These are phyloP conservation scores for Bhutanitis thaidina DNA, from an alignment of 2,888 invertebrate species.

Conservation along the genomic window DNA sequence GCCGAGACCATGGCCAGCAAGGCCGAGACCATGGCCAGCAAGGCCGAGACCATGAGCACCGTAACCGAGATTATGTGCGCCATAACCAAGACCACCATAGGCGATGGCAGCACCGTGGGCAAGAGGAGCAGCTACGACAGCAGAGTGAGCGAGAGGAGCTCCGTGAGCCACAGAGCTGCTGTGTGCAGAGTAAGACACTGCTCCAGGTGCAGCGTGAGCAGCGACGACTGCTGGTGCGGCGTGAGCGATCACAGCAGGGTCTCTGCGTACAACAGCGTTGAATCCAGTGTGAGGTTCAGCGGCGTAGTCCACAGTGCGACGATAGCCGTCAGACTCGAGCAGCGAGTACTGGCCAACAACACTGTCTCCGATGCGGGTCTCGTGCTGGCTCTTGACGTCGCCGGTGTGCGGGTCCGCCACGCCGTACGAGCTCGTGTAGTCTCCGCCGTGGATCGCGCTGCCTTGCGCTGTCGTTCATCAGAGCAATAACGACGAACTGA, in stretches of 20 bases:
- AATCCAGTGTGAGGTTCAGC: neutral
- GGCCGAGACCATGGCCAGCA: slow-evolving; percentile 23
- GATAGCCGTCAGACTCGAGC: neutral
- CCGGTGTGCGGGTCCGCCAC: slow-evolving; percentile 74
- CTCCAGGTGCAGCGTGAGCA: slow-evolving; percentile 11
- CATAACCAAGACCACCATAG: slow-evolving; percentile 29
- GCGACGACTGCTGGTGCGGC: slow-evolving; percentile 9
- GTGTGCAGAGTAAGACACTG: neutral
- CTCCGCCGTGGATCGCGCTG: slow-evolving; percentile 53
- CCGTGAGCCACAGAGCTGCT: neutral
- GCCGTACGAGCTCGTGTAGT: slow-evolving; percentile 65
- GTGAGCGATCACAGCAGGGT: slow-evolving; percentile 9
- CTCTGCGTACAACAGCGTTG: neutral
- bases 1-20: too few species aligned
- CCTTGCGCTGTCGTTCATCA: slow-evolving; percentile 59
- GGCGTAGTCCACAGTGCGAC: neutral
- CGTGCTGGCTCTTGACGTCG: slow-evolving; percentile 71
- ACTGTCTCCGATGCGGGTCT: slow-evolving; percentile 64
- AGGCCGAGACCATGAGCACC: slow-evolving; percentile 27
- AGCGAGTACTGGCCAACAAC: slow-evolving; percentile 74
- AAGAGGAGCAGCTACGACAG: slow-evolving; percentile 30
- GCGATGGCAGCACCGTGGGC: slow-evolving; percentile 36
- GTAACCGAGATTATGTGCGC: slow-evolving; percentile 33
- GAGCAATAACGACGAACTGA: neutral
- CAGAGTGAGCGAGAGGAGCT: slow-evolving; percentile 30